Percentiles rank a stretch among this genome's conserved stretches.
These are phyloP conservation scores for Apodemia zela DNA, from an alignment of 2,888 invertebrate species.

Conservation along the genomic window DNA sequence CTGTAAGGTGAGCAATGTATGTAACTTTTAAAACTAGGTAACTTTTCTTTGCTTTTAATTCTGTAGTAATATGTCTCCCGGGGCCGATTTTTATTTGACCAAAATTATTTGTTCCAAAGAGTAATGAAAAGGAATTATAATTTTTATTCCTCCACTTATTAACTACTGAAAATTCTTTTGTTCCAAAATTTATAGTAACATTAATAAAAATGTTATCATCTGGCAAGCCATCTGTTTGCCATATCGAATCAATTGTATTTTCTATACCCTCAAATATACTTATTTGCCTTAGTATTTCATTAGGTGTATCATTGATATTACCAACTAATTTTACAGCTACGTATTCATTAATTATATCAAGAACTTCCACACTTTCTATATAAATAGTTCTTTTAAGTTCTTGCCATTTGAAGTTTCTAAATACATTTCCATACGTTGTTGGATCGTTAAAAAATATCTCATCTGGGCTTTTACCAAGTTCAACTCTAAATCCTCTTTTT, in stretches of 20 bases:
- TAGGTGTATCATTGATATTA: constrained; percentile 49
- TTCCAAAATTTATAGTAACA: constrained; percentile 42
- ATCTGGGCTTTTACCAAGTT: constrained; percentile 52
- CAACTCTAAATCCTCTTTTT: constrained; percentile 46
- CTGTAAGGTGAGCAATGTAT: constrained; percentile 45
- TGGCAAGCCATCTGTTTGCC: constrained; percentile 42
- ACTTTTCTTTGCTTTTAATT: constrained; percentile 45
- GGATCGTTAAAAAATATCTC: constrained; percentile 56
- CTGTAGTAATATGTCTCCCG: constrained; percentile 40
- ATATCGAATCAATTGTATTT: constrained; percentile 36
- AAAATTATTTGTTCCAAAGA: constrained; percentile 40
- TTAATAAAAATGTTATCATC: constrained; percentile 43
- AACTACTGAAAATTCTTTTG: constrained; percentile 36
- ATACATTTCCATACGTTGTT: constrained; percentile 50
- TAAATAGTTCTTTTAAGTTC: constrained; percentile 43
- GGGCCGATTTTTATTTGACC: constrained; percentile 42
- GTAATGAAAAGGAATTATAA: constrained; percentile 32
- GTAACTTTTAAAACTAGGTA: constrained; percentile 46
- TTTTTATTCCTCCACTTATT: constrained; percentile 50
- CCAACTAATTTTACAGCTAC: constrained; percentile 41
- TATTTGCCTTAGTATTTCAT: constrained; percentile 31
- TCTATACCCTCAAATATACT: not conserved
- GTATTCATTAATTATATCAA: constrained; percentile 46
- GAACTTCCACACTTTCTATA: constrained; percentile 41
- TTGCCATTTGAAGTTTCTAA: constrained; percentile 50